Evolutionary conservation across 2,113 vertebrate genomes (phyloP), one percentile per base, ranked within the genome.

Genomic region (Campylorhamphus procurvoides): DNA sequence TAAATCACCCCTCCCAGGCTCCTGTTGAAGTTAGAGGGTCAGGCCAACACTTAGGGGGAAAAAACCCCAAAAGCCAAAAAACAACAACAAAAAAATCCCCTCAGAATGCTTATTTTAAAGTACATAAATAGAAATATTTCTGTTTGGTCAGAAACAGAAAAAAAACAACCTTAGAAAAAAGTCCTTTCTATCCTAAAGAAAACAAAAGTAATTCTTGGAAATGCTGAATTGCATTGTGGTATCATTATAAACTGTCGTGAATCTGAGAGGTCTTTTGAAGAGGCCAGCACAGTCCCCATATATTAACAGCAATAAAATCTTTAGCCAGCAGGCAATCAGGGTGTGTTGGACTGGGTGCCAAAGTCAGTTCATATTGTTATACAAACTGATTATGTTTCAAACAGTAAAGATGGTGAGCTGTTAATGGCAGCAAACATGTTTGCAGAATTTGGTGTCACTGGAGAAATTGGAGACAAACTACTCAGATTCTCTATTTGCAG

Each of bases 161-260:
- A 75, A 93, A 52, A 15, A 1, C 23, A 14, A 5, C 0, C 17
- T 35, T 11, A 1, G 33, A 80, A 71, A 59, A 55, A 49, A 23
- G 14, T 33, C 44, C 29, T 86, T 91, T 87, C 59, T 58, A 7
- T 80, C 74, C 87, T 96, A 85, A 94, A 85, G 83, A 87, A 96
- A 96, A 88, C 88, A 90, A 89, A 92, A 92, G 40, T 82, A 64
- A 42, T 91, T 94, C 86, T 84, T 96, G 73, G 91, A 96, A 96
- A 88, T 93, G 74, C 85, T 95, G 83, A 92, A 87, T 93, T 82
- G 63, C 73, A 42, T 52, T 87, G 86, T 68, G 86, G 73, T 89
- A 69, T 84, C 72, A 1, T 91, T 78, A 86, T 68, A 89, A 94
- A 86, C 39, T 87, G 52, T 73, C 84, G 35, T 12, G 18, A 91